Base-by-base conservation (phyloP, 2,888 invertebrate species). In the Rhagonycha fulva region DNA sequence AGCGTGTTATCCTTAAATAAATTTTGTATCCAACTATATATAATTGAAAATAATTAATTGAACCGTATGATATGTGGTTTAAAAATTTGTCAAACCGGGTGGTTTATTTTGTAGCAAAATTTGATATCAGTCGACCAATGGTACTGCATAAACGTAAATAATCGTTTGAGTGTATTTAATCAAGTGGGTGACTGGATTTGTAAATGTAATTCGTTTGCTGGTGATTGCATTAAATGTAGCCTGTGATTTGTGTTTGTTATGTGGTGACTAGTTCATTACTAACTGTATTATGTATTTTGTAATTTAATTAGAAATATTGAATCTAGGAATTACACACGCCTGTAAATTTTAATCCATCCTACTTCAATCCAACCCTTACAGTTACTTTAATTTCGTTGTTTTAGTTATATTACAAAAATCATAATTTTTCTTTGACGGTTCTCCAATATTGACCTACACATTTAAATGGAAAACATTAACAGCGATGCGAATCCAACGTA, bases 241-340 rank as follows among this genome's bases (percentile, higher is more conserved):
- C 79, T 78, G 77, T 81, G 83, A 83, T 82, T 82, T 82, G 80
- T 81, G 82, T 83, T 82, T 82, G 82, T 82, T 80, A 77, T 81
- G 80, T 77, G 81, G 78, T 78, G 80, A 79, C 80, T 77, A 81
- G 78, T 81, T 81, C 80, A 79, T 82, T 82, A 81, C 79, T 78
- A 72, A 76, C 76, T 71, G 76, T 74, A 79, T 80, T 80, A 81
- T 77, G 72, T 79, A 73, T 75, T 71, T 76, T 78, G 73, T 78
- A 75, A 78, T 75, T 76, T 74, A 76, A 76, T 80, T 77, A 74
- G 76, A 74, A 77, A 71, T 77, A 77, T 74, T 71, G 76, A 69
- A 73, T 76, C 69, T 62, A 61, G 60, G 19, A 60, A 32, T 66
- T 66, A 26, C 63, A 26, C 47, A 47, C 47, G 47, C 47, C 7